Evolutionary conservation across 1,140 invertebrate species (phyloP).

Genomic region (Ips typographus): DNA sequence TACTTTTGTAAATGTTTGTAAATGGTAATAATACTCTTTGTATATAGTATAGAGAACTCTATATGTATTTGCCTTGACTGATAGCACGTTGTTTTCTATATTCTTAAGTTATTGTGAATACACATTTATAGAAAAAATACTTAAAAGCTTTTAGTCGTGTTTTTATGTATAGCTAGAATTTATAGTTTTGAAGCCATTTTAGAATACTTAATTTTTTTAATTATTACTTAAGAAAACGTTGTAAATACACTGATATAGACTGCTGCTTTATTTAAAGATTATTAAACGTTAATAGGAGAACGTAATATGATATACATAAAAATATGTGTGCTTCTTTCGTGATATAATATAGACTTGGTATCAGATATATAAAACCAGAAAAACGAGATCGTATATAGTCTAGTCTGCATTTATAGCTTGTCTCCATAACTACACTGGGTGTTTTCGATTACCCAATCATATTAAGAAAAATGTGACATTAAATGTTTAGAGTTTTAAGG

Average conservation of each 20-base stretch:
- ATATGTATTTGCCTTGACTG: conserved; percentile 40
- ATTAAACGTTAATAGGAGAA: not conserved
- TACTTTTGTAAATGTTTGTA: conserved; percentile 35
- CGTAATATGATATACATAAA: conserved; percentile 1
- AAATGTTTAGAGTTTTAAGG: conserved; percentile 29
- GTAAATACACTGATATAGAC: conserved; percentile 31
- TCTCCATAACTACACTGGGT: conserved; percentile 1
- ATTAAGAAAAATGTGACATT: conserved; percentile 12
- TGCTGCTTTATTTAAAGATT: conserved; percentile 23
- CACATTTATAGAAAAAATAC: conserved; percentile 9
- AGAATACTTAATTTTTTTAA: conserved; percentile 1
- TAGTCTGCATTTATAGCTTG: conserved; percentile 28
- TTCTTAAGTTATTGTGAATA: conserved; percentile 21
- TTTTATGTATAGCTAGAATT: conserved; percentile 24
- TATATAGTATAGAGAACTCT: conserved; percentile 38
- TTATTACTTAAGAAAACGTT: not conserved
- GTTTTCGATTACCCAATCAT: conserved; percentile 6
- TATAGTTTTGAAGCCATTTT: conserved; percentile 10
- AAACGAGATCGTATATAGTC: conserved; percentile 14
- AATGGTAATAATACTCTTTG: conserved; percentile 5
- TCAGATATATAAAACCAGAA: conserved; percentile 5
- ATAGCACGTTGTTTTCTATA: conserved; percentile 26
- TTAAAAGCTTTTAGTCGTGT: conserved; percentile 18
- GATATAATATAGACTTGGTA: not conserved
- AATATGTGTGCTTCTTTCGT: conserved; percentile 11